phyloP scores from a whole-genome alignment of 2,113 vertebrate species.

The Lipophrys pholis region DNA sequence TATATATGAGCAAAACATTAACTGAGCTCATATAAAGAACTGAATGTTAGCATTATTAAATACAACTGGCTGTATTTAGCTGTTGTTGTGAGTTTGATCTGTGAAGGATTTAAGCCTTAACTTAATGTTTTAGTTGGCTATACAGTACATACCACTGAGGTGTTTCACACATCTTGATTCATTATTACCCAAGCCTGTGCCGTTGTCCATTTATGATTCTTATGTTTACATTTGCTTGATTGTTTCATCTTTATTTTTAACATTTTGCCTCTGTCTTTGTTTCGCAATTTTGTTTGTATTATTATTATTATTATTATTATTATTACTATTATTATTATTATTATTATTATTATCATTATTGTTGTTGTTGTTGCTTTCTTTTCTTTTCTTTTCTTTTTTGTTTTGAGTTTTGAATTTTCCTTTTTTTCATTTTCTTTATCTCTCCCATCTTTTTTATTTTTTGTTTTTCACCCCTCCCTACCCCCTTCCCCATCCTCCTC shows the following conservation, averaged over 20 bases:
- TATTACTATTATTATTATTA: constrained; percentile 76
- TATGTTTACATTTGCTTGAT: constrained; percentile 75
- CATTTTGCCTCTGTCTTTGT: constrained; percentile 65
- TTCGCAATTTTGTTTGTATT: constrained; percentile 64
- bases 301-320: constrained; percentile 73
- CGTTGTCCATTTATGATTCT: constrained; percentile 59
- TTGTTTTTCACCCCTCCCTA: constrained; percentile 74
- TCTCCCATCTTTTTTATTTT: constrained; percentile 95
- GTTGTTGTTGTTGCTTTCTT: too few species aligned
- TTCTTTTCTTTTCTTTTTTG: too few species aligned
- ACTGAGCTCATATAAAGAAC: too few species aligned
- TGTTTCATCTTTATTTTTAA: constrained; percentile 45
- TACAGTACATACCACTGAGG: too few species aligned
- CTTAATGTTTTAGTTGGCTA: too few species aligned
- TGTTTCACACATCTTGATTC: constrained; percentile 50
- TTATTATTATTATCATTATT: constrained; percentile 78
- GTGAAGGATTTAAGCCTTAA: too few species aligned
- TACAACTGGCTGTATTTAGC: too few species aligned
- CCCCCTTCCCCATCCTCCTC: constrained; percentile 51
- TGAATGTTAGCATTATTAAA: too few species aligned
- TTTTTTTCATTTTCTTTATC: constrained; percentile 93
- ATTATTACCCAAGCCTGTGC: constrained; percentile 75
- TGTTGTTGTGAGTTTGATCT: too few species aligned
- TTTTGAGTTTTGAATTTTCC: constrained; percentile 86
- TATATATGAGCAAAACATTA: too few species aligned